Evolutionary conservation across 2,797 vertebrate species (phyloP), one percentile per base, ranked within the genome.

Genomic region (Chiloscyllium punctatum): DNA sequence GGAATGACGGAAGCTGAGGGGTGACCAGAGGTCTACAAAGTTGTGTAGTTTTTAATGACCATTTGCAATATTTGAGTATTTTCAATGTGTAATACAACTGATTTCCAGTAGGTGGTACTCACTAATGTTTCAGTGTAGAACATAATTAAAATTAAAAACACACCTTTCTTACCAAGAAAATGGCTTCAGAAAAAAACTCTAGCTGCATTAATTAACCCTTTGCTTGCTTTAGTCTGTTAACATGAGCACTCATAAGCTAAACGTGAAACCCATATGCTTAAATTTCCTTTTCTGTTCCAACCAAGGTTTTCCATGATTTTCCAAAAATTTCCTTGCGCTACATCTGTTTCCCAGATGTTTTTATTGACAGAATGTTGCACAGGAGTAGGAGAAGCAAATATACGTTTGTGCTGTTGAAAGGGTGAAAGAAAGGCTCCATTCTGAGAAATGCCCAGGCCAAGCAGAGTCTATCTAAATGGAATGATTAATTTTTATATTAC

Each of bases 371-470:
- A 95, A 13, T 77, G 51, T 71, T 95, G 71, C 48, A 77, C 48
- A 72, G 48, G 37, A 77, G 94, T 30, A 51, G 42, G 42, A 5
- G 25, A 94, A 94, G 68, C 69, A 74, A 74, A 57, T 94, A 33
- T 94, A 71, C 92, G 48, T 71, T 77, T 95, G 94, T 33, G 30
- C 48, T 95, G 48, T 4, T 77, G 94, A 95, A 77, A 95, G 94
- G 37, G 23, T 94, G 92, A 94, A 94, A 94, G 68, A 62, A 1
- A 48, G 42, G 33, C 11, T 95, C 69, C 42, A 11, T 57, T 53
- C 23, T 57, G 30, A 95, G n/a, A 77, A 95, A 74, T 95, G 18
- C 15, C 23, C 51, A 57, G 69, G 69, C 77, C 48, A 74, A 95
- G 69, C 94, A 95, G 71, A 77, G 69, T 77, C 48, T 8, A 15